Evolutionary conservation across 1,140 invertebrate species (phyloP).

Genomic region (Dendroctonus valens): DNA sequence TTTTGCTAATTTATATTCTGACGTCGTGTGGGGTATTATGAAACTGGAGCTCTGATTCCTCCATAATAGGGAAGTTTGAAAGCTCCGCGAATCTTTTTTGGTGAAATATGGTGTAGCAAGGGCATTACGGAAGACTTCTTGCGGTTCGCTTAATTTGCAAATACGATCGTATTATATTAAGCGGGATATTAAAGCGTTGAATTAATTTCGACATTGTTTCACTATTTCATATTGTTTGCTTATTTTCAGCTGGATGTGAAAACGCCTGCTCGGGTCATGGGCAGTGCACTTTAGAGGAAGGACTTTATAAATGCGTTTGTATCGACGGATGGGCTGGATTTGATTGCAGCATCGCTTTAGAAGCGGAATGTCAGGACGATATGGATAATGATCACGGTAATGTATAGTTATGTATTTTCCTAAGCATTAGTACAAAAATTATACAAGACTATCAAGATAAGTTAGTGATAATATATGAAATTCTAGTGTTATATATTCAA

Average conservation of each 20-base stretch:
- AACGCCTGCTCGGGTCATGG: constrained; percentile 90
- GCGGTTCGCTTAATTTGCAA: not conserved
- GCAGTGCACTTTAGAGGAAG: constrained; percentile 79
- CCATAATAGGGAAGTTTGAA: constrained; percentile 27
- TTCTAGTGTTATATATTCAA: not conserved
- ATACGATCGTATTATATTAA: too few species aligned
- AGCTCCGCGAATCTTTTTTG: constrained; percentile 13
- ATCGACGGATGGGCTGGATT: constrained; percentile 87
- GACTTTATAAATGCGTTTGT: constrained; percentile 90
- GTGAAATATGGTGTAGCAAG: constrained; percentile 9
- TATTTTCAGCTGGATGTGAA: constrained; percentile 87
- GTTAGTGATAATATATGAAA: not conserved
- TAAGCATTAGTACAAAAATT: too few species aligned
- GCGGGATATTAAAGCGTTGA: too few species aligned
- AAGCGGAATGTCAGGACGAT: constrained; percentile 91
- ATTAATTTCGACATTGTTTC: too few species aligned
- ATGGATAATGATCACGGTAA: constrained; percentile 95
- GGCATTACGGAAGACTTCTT: constrained; percentile 15
- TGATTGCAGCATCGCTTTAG: constrained; percentile 86
- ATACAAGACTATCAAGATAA: too few species aligned
- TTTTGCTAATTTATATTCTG: constrained; percentile 28
- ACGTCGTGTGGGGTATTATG: constrained; percentile 23
- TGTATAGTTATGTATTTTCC: too few species aligned
- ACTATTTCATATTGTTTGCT: not conserved
- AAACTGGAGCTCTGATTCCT: constrained; percentile 18